Evolutionary conservation across 2,888 invertebrate species (phyloP).

Genomic region (Acholoe squamosa): DNA sequence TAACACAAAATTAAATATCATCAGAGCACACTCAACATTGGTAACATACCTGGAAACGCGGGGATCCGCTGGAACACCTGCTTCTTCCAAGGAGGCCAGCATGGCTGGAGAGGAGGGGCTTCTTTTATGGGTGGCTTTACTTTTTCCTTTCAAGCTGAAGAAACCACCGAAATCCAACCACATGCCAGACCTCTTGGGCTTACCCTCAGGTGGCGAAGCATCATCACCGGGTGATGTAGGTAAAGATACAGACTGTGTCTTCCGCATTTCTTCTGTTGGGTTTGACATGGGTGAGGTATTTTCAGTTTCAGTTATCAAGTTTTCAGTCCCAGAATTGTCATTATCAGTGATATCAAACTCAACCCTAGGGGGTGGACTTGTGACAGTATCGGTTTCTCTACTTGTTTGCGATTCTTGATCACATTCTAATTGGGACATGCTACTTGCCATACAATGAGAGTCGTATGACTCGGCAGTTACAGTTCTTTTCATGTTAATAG

Average conservation of each 20-base stretch:
- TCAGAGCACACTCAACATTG: not conserved
- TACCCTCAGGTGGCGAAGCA: not conserved
- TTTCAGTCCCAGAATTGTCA: not conserved
- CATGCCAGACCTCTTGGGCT: slow-evolving; percentile 33
- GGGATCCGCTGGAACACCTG: not conserved
- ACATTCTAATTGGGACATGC: not conserved
- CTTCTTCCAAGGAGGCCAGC: slow-evolving; percentile 36
- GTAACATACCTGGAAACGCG: slow-evolving; percentile 7
- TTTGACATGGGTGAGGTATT: not conserved
- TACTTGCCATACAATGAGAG: not conserved
- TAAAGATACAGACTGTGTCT: not conserved
- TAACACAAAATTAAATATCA: too few species aligned
- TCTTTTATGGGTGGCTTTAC: not conserved
- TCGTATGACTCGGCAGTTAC: slow-evolving; percentile 10
- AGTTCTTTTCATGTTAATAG: not conserved
- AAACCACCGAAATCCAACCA: slow-evolving; percentile 50
- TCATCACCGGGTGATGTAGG: not conserved
- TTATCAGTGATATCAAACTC: not conserved
- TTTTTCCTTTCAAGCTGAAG: slow-evolving; percentile 40
- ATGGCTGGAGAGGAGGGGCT: slow-evolving; percentile 63
- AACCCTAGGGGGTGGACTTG: not conserved
- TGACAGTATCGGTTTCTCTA: not conserved
- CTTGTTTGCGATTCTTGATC: not conserved
- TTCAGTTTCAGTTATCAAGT: not conserved
- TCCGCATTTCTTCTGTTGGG: not conserved